Evolutionary conservation across 2,888 invertebrate genomes (phyloP), one percentile per base, ranked within the genome.

Genomic region (Caenorhabditis sp.): DNA sequence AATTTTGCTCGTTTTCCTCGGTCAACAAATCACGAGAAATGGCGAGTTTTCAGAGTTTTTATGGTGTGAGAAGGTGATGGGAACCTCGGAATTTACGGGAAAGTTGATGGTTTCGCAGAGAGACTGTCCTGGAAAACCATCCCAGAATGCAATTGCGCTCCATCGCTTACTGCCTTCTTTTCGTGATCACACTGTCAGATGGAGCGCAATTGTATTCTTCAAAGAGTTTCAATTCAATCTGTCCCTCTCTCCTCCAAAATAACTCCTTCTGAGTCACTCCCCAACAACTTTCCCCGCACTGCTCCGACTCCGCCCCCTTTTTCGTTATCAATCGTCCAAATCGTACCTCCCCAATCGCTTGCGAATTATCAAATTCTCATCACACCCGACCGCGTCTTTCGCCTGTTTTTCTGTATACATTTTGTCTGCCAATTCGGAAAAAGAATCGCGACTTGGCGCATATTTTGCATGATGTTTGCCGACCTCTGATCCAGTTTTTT

Each of bases 281-380:
- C 9, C 9, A n/a, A n/a, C 1, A 13, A 22, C 6, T 11, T 8
- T 22, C 24, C 18, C 22, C n/a, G 44, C 40, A 18, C 24, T 20
- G 44, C 47, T 56, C 32, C 20, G 35, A 32, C 20, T 55, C 55
- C 28, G 26, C 26, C 56, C 35, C 32, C 32, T 32, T 56, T 18
- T 24, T 5, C 60, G 8, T 61, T 26, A 20, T 40, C 40, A 44
- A 11, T 24, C 44, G 44, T 56, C 55, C n/a, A n/a, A 32, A 15
- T 40, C 60, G 18, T 40, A 44, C 44, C 40, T 60, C 40, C n/a
- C 60, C 40, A n/a, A 55, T 28, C 55, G 26, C 60, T 22, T 65
- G 53, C 55, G 56, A 68, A 68, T 68, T 68, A 68, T 68, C 68
- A 68, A 44, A 24, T 44, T 47, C 24, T 40, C 61, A 61, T 61